These are phyloP conservation scores for Trissolcus basalis DNA, from an alignment of 1,140 invertebrate species.

Conservation along the genomic window DNA sequence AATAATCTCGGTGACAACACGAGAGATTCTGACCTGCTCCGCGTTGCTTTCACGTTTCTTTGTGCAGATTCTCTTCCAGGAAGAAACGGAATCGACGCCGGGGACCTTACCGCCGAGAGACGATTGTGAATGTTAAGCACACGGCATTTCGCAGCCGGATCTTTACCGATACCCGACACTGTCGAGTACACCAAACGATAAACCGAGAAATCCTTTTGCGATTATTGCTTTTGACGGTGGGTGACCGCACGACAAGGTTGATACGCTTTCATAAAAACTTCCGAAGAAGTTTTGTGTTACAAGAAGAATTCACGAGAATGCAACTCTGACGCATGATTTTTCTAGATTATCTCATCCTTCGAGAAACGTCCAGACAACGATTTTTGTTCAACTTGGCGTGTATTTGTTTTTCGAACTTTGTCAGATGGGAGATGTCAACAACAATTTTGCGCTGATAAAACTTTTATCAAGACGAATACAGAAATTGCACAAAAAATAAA, in stretches of 20 bases:
- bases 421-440: constrained; percentile 49
- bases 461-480: constrained; percentile 14
- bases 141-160: constrained; percentile 25
- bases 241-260: constrained; percentile 47
- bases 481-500: no score
- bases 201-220: constrained; percentile 52
- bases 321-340: constrained; percentile 33
- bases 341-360: constrained; percentile 44
- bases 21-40: constrained; percentile 71
- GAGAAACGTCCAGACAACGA: constrained; percentile 23
- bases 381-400: constrained; percentile 18
- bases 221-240: constrained; percentile 44
- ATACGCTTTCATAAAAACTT: constrained; percentile 45
- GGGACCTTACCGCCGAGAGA: no score
- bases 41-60: constrained; percentile 52
- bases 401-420: constrained; percentile 49
- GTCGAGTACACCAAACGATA: constrained; percentile 33
- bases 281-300: constrained; percentile 5
- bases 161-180: constrained; percentile 40
- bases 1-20: constrained; percentile 77
- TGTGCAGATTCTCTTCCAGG: constrained; percentile 48
- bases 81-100: constrained; percentile 35
- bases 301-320: constrained; percentile 8
- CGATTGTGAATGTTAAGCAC: constrained; percentile 32
- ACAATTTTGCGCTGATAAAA: constrained; percentile 40